Evolutionary conservation across 2,888 invertebrate genomes (phyloP), one percentile per base, ranked within the genome.

Genomic region (Parnassius smintheus): DNA sequence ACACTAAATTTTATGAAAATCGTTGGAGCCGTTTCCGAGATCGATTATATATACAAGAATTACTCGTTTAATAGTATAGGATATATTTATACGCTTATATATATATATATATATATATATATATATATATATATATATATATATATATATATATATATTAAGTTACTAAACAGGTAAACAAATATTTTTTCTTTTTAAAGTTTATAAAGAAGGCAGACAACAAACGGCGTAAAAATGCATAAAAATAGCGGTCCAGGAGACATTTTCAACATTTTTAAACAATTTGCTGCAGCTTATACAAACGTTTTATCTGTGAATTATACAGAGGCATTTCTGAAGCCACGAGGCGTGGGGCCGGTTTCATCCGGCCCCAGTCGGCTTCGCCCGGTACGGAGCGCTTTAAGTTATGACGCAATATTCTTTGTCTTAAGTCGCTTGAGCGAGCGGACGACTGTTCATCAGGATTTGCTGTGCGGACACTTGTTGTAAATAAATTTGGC

Each of bases 351-450:
- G 59, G 69, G 66, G 66, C 63, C 54, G 65, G 66, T 66, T 71
- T 63, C 65, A 70, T 64, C 67, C 64, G 55, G 64, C 56, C 49
- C 57, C 62, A 53, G 59, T 60, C 64, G 58, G 58, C 54, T 66
- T 48, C 13, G 18, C 13, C 58, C 58, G 59, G 59, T 41, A 12
- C 58, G 35, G 50, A 4, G 51, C 41, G 45, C 50, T 55, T 44
- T 58, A 58, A 69, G 62, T 68, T 61, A 68, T 59, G 56, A 64
- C 59, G 68, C 65, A 69, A 70, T 70, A 70, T 66, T 67, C 69
- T 66, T 66, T 58, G 60, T 62, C n/a, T 61, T 60, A 53, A 65
- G 64, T 59, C 63, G 59, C 63, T 18, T 51, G 53, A 18, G 62
- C 58, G 58, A 9, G 50, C 44, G 35, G 35, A 4, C 46, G 45